phyloP scores from a whole-genome alignment of 2,797 vertebrate genomes.

The Hydrophis major region DNA sequence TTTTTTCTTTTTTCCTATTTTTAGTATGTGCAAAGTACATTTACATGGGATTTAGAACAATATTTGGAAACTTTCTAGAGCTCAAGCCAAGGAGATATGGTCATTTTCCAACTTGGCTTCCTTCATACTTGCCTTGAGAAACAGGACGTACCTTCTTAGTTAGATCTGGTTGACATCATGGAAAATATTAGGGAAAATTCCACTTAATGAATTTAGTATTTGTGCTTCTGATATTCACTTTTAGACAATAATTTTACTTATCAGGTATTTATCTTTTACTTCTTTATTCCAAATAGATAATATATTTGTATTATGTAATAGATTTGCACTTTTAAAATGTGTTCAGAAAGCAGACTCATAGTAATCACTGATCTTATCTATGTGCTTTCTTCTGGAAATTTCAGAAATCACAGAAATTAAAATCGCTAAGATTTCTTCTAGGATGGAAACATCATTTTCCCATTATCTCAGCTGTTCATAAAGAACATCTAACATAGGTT shows the following conservation, averaged over 20 bases:
- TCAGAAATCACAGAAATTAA: neutral
- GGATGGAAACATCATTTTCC: neutral
- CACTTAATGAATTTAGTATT: neutral
- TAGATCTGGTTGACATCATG: neutral
- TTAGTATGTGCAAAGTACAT: neutral
- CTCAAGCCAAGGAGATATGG: neutral
- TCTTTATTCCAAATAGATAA: neutral
- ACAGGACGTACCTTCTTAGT: neutral
- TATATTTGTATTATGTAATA: neutral
- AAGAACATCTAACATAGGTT: neutral
- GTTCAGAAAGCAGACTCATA: neutral
- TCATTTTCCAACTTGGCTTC: neutral
- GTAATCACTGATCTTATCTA: neutral
- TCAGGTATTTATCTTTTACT: neutral
- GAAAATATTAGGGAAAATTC: neutral
- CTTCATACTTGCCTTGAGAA: neutral
- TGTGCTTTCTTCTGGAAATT: neutral
- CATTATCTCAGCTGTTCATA: neutral
- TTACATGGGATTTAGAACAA: neutral
- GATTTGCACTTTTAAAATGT: neutral
- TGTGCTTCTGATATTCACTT: neutral
- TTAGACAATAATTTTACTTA: neutral
- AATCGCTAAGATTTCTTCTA: neutral
- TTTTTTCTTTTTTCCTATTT: neutral
- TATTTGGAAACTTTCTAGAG: slow-evolving; percentile 5